Evolutionary conservation across 1,140 invertebrate genomes (phyloP).

Genomic region (Riptortus pedestris): DNA sequence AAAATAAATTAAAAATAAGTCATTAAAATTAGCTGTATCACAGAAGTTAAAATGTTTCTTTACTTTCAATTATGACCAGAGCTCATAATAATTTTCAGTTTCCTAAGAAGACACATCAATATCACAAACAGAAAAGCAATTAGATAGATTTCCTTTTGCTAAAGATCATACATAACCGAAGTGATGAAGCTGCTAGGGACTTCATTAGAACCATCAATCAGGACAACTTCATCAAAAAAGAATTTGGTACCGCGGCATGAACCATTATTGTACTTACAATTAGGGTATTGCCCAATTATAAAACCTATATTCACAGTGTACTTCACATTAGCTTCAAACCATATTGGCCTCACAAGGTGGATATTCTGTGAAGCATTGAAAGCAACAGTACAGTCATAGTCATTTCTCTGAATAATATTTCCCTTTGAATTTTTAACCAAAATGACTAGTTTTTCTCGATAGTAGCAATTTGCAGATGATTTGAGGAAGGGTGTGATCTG

Average conservation of each 20-base stretch:
- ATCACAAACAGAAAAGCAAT: not conserved
- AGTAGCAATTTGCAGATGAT: conserved; percentile 10
- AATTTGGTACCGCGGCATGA: not conserved
- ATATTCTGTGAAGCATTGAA: conserved; percentile 27
- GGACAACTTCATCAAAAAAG: conserved; percentile 1
- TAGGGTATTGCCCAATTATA: conserved; percentile 26
- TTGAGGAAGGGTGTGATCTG: not conserved
- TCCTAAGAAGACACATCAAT: not conserved
- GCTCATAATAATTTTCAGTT: not conserved
- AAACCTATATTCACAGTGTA: conserved; percentile 26
- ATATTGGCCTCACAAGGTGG: conserved; percentile 21
- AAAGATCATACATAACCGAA: not conserved
- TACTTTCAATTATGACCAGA: not conserved
- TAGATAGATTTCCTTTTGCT: not conserved
- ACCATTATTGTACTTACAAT: conserved; percentile 13
- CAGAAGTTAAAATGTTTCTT: not conserved
- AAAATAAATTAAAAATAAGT: too few relatives aligned
- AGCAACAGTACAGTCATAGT: conserved; percentile 16
- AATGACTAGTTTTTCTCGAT: conserved; percentile 24
- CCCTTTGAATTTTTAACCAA: conserved; percentile 25
- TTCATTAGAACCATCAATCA: not conserved
- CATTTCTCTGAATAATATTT: conserved; percentile 23
- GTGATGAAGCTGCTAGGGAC: not conserved
- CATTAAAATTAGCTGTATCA: not conserved
- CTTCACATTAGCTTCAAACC: conserved; percentile 23